Percentiles rank a stretch among this genome's conserved stretches.
Evolutionary conservation across 2,888 invertebrate genomes (phyloP).

Genomic region (Andrena bicolor): DNA sequence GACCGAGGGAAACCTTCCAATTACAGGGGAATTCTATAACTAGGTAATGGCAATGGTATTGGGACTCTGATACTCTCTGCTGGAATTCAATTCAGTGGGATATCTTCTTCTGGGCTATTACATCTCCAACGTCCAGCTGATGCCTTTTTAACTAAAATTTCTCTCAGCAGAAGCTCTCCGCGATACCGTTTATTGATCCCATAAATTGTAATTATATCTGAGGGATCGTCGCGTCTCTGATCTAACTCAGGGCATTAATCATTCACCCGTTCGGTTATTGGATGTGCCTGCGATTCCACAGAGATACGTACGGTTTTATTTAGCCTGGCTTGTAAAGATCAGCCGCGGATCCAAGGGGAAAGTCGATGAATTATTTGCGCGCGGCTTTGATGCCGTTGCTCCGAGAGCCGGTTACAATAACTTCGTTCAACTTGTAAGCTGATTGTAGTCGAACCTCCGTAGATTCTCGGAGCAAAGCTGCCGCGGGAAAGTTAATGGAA

Average conservation of each 20-base stretch:
- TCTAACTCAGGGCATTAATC: conserved; percentile 13
- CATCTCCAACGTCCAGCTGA: too few species aligned
- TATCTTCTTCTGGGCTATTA: too few species aligned
- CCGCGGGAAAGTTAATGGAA: conserved; percentile 57
- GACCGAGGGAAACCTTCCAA: too few species aligned
- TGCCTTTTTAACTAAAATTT: too few species aligned
- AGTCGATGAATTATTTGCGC: conserved; percentile 50
- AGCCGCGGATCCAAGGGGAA: not conserved
- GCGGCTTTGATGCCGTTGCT: not conserved
- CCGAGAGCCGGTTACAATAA: conserved; percentile 25
- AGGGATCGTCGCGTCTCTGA: not conserved
- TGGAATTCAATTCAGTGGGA: too few species aligned
- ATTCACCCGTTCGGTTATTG: conserved; percentile 20
- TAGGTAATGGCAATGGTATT: too few species aligned
- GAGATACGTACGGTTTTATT: not conserved
- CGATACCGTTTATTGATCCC: not conserved
- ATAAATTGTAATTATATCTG: not conserved
- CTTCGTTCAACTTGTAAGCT: conserved; percentile 54
- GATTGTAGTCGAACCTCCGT: conserved; percentile 40
- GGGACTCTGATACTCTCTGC: too few species aligned
- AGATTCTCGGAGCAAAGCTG: conserved; percentile 6
- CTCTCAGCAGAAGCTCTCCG: not conserved
- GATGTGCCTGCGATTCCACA: not conserved
- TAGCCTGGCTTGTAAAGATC: not conserved
- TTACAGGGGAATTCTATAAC: too few species aligned